Conservation (phyloP, 2,888 invertebrate species). For the Dryocosmus kuriphilus region DNA sequence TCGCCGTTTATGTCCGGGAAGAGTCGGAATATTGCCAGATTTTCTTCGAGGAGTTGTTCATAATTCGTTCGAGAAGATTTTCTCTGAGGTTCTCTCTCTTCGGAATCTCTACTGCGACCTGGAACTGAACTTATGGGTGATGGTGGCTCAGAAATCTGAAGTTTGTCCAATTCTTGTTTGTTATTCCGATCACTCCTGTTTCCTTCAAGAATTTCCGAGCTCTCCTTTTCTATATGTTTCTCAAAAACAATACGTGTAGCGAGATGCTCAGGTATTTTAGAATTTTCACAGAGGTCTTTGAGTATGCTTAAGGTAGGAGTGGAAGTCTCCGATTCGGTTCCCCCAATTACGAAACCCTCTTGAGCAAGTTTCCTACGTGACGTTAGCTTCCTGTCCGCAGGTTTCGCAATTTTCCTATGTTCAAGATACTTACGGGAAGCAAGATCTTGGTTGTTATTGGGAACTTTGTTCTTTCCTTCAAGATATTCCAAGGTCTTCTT, state of each 20-base stretch:
- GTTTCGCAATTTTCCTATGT: too few species aligned
- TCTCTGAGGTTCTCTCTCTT: neutral
- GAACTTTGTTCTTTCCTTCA: too few species aligned
- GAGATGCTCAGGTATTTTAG: neutral
- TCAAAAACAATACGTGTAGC: neutral
- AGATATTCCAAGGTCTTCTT: too few species aligned
- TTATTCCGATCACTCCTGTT: slow-evolving; percentile 70
- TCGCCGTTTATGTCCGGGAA: slow-evolving; percentile 46
- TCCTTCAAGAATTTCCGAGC: slow-evolving; percentile 61
- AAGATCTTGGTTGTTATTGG: too few species aligned
- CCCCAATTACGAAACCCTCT: too few species aligned
- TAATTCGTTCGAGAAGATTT: neutral
- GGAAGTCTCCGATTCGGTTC: too few species aligned
- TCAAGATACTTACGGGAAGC: too few species aligned
- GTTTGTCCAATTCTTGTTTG: slow-evolving; percentile 56
- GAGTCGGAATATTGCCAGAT: slow-evolving; percentile 47
- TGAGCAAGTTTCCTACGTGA: too few species aligned
- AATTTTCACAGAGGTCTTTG: slow-evolving; percentile 15
- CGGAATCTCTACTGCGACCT: slow-evolving; percentile 65
- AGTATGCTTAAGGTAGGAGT: slow-evolving; percentile 23
- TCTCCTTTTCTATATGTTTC: slow-evolving; percentile 23
- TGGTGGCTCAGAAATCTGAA: neutral
- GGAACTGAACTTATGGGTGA: slow-evolving; percentile 55
- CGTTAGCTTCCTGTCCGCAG: too few species aligned
- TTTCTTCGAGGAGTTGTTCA: slow-evolving; percentile 42